Base-by-base conservation (phyloP, 1,140 invertebrate species). In the Zaprionus africanus region DNA sequence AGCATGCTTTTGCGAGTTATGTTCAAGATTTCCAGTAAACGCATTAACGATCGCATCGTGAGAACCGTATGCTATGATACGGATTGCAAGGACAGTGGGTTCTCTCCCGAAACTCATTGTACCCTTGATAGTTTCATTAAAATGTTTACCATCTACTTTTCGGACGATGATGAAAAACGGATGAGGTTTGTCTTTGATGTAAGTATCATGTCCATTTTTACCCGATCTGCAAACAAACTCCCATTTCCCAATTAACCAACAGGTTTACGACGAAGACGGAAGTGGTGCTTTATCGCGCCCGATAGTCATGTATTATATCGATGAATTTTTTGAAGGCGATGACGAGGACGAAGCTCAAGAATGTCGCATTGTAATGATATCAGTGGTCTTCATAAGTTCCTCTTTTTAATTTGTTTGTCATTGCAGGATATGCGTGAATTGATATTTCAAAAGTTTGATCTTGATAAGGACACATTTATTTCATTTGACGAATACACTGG, bases 341-440 rank as follows among this genome's bases (percentile, higher is more conserved):
- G 81, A 85, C 12, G 82, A 85, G 36, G 82, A 85, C 54, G 78
- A 85, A 7, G n/a, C 65, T 2, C 19, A 54, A 0, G 82, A 85
- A 38, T 22, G 78, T 41, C 51, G 63, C 6, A 12, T 53, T 57
- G 79, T 81, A n/a, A 5, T 5, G 4, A 13, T 13, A 46, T 1
- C 31, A 34, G 11, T 34, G 7, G 9, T 58, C 2, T 11, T 26
- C 41, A 19, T 24, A 15, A 38, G 12, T 53, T 12, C 11, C 28
- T 24, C 12, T n/a, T 34, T 34, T n/a, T 28, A 24, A 12, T 22
- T 3, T n/a, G 24, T 15, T 1, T 15, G n/a, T 57, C 15, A 19
- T 59, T 53, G 5, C 22, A 81, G 78, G 82, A 86, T 46, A 72
- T 85, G 64, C 51, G 66, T 41, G 76, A 81, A 22, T 24, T 73